Evolutionary conservation across 2,113 vertebrate species (phyloP).

Genomic region (Silurus asotus): DNA sequence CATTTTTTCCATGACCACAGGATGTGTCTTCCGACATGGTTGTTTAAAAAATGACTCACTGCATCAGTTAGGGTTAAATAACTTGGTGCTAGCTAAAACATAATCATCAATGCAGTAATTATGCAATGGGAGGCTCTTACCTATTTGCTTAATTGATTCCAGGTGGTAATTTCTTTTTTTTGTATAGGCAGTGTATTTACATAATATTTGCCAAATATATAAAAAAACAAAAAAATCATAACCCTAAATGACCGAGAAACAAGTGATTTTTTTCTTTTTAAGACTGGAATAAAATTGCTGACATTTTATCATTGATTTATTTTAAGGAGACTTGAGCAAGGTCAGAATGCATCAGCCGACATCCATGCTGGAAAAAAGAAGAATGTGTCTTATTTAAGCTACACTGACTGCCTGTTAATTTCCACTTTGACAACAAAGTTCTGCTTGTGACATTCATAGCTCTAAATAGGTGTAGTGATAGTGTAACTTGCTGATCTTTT

Average conservation of each 20-base stretch:
- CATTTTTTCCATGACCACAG: too few species aligned
- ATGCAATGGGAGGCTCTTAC: too few species aligned
- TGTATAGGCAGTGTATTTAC: too few species aligned
- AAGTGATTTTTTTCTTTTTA: neutral
- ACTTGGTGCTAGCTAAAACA: too few species aligned
- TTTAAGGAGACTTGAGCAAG: neutral
- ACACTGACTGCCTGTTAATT: slow-evolving; percentile 1
- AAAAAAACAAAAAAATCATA: neutral
- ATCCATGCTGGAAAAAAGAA: neutral
- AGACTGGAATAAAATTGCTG: neutral
- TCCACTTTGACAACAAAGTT: neutral
- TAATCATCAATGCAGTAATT: too few species aligned
- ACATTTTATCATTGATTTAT: neutral
- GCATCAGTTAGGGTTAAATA: too few species aligned
- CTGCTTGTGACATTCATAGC: neutral
- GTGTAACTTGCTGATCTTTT: neutral
- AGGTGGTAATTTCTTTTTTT: too few species aligned
- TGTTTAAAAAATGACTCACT: too few species aligned
- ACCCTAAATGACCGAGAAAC: neutral
- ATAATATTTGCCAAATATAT: neutral
- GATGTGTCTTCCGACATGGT: too few species aligned
- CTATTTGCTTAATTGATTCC: too few species aligned
- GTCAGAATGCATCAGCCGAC: neutral
- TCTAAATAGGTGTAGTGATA: neutral
- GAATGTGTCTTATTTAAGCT: neutral